Evolutionary conservation across 1,140 invertebrate genomes (phyloP).

Genomic region (Thaumetopoea pityocampa): DNA sequence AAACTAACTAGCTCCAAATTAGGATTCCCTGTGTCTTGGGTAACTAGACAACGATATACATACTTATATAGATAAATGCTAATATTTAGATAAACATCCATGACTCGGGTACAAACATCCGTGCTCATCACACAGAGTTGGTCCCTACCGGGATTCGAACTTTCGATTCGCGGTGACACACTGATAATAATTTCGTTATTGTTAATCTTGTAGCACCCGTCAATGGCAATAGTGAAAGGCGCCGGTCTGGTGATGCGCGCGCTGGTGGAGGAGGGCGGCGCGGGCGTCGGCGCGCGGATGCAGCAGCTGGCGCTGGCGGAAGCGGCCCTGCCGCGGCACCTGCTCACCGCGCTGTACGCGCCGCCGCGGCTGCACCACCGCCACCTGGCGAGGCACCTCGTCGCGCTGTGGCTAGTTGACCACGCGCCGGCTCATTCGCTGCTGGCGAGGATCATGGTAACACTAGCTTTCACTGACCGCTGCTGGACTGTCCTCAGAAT

Average conservation of each 20-base stretch:
- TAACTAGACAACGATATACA: no score
- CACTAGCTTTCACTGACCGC: no score
- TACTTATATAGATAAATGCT: no score
- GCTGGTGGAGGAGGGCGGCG: conserved; percentile 97
- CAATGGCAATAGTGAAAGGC: conserved; percentile 97
- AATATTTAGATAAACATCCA: no score
- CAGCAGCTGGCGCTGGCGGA: conserved; percentile 97
- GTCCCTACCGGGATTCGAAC: no score
- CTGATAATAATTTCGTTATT: not conserved
- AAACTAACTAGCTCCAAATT: no score
- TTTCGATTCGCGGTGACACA: no score
- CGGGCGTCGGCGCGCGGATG: conserved; percentile 94
- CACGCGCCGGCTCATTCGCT: conserved; percentile 94
- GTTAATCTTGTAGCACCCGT: conserved; percentile 85
- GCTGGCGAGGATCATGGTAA: conserved; percentile 92
- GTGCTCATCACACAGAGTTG: no score
- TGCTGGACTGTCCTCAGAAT: no score
- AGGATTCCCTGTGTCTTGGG: no score
- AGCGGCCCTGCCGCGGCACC: conserved; percentile 96
- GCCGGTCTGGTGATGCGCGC: conserved; percentile 98
- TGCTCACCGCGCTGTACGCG: conserved; percentile 92
- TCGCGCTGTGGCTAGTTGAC: conserved; percentile 97
- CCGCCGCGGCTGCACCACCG: conserved; percentile 78
- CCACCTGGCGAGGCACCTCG: conserved; percentile 96
- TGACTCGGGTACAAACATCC: no score